phyloP scores from a whole-genome alignment of 2,797 vertebrate genomes.

The Chaenodraco wilsoni region DNA sequence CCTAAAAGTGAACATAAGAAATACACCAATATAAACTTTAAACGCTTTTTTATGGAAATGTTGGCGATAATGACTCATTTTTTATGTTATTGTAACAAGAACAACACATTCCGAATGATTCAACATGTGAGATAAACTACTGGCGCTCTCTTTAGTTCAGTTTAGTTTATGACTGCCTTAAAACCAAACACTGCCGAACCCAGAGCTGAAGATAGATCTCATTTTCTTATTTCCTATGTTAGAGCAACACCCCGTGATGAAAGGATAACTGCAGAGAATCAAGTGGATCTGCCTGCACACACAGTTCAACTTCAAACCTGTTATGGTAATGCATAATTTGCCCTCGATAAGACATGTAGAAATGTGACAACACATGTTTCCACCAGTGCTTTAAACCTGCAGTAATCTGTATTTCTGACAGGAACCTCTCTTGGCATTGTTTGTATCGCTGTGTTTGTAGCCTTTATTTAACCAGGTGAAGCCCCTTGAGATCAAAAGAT shows the following conservation, averaged over 20 bases:
- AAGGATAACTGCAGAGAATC: background rate
- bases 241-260: slow-evolving; percentile 42
- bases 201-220: background rate
- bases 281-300: background rate
- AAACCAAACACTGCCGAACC: background rate
- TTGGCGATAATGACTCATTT: background rate
- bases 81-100: background rate
- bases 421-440: background rate
- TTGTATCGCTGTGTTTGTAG: background rate
- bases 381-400: background rate
- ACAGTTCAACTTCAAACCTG: background rate
- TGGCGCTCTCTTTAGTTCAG: background rate
- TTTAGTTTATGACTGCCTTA: background rate
- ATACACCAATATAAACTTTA: background rate
- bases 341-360: background rate
- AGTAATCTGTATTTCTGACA: background rate
- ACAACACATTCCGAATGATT: slow-evolving; percentile 1
- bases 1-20: background rate
- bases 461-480: no score
- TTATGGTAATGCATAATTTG: background rate
- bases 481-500: no score
- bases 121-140: background rate
- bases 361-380: background rate
- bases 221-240: background rate
- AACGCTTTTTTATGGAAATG: background rate